These are phyloP conservation scores for Anguilla japonica DNA, from an alignment of 2,113 vertebrate genomes.

Conservation along the genomic window DNA sequence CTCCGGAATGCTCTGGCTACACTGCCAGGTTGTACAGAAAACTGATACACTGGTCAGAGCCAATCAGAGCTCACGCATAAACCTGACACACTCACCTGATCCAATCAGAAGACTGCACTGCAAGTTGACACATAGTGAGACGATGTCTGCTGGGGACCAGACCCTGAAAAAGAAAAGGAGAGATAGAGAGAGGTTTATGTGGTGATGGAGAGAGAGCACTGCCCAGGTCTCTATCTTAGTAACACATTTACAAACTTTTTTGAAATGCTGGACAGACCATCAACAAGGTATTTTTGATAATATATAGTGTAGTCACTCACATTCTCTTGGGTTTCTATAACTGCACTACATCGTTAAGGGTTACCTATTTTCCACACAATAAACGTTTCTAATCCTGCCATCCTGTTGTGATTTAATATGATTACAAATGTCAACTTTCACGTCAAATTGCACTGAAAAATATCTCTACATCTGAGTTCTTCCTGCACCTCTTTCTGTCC, in stretches of 20 bases:
- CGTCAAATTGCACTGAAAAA: not conserved
- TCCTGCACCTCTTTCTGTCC: not conserved
- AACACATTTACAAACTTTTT: no score
- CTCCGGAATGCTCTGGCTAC: no score
- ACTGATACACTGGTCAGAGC: no score
- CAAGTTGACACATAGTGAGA: conserved; percentile 96
- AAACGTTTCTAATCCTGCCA: not conserved
- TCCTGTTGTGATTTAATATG: not conserved
- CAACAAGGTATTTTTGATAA: not conserved
- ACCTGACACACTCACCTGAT: conserved; percentile 81
- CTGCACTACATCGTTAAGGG: not conserved
- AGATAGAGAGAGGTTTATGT: conserved; percentile 11
- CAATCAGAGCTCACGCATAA: not conserved
- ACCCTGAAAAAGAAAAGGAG: conserved; percentile 68
- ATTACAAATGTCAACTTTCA: not conserved
- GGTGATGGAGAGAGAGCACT: no score
- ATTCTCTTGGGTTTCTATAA: not conserved
- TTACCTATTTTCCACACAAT: not conserved
- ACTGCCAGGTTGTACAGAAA: no score
- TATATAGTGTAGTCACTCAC: not conserved
- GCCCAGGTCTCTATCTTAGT: no score
- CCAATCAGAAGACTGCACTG: conserved; percentile 95
- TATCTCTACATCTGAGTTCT: not conserved
- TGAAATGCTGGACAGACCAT: not conserved
- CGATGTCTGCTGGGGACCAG: conserved; percentile 93